These are phyloP conservation scores for Paramormyrops kingsleyae DNA, from an alignment of 2,113 vertebrate species.

Conservation along the genomic window DNA sequence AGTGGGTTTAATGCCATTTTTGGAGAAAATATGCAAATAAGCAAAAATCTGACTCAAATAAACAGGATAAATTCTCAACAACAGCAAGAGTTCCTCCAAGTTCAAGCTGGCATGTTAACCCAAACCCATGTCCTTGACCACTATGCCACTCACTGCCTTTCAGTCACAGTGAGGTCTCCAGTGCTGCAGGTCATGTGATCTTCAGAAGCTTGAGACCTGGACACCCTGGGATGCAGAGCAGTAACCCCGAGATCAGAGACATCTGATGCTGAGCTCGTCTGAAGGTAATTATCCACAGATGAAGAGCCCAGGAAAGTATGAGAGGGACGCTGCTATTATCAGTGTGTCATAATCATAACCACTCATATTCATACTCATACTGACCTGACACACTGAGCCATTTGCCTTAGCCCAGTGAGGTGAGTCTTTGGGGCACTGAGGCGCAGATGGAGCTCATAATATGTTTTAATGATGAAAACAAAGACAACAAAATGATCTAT, in stretches of 20 bases:
- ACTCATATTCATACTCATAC: neutral
- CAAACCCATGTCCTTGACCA: neutral
- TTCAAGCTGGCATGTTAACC: neutral
- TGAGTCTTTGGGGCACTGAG: neutral
- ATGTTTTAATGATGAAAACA: too few species aligned
- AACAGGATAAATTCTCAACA: neutral
- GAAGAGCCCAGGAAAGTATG: neutral
- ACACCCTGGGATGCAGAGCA: neutral
- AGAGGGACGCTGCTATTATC: too few species aligned
- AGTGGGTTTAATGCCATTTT: neutral
- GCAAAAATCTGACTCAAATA: neutral
- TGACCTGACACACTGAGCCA: neutral
- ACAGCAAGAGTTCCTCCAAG: neutral
- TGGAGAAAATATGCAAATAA: neutral
- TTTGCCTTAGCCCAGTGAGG: neutral
- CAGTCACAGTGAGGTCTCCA: neutral
- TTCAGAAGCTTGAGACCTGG: neutral
- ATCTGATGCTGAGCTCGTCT: neutral
- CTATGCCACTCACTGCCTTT: neutral
- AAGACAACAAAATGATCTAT: too few species aligned
- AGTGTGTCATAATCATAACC: too few species aligned
- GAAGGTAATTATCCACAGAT: neutral
- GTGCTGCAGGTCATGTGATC: neutral
- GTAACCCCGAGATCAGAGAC: neutral
- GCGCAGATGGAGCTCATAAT: too few species aligned